phyloP scores from a whole-genome alignment of 35 echinoderm and acorn worm genomes.

The Heliocidaris tuberculata region DNA sequence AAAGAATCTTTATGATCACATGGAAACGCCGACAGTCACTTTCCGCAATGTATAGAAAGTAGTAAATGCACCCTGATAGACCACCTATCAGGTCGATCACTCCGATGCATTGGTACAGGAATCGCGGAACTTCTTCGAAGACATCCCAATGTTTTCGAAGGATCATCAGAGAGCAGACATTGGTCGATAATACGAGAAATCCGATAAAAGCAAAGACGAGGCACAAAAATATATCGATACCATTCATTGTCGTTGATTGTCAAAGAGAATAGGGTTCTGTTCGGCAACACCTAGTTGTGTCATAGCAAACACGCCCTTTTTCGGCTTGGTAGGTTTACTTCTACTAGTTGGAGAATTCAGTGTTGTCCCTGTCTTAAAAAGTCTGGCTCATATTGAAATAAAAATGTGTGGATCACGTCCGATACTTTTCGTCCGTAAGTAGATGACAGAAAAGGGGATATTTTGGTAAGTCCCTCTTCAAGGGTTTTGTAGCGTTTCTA shows the following conservation, averaged over 20 bases:
- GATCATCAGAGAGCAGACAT: background rate
- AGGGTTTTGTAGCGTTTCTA: no score
- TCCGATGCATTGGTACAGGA: background rate
- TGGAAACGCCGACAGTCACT: background rate
- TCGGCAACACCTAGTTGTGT: no score
- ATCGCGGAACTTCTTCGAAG: background rate
- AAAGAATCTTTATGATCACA: background rate
- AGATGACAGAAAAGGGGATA: no score
- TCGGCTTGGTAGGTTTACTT: no score
- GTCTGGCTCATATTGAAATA: no score
- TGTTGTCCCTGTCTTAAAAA: no score
- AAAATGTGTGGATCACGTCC: no score
- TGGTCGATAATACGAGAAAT: background rate
- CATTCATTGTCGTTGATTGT: background rate
- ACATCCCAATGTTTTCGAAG: background rate
- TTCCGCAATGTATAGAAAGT: background rate
- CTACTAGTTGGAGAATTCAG: no score
- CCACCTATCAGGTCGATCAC: background rate
- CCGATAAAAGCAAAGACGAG: background rate
- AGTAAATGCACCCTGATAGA: background rate
- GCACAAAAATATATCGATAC: background rate
- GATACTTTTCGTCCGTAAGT: no score
- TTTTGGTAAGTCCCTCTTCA: no score
- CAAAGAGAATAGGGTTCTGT: background rate
- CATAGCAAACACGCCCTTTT: no score